These are phyloP conservation scores for Ctena decussata DNA, from an alignment of 2,888 invertebrate genomes.

Conservation along the genomic window DNA sequence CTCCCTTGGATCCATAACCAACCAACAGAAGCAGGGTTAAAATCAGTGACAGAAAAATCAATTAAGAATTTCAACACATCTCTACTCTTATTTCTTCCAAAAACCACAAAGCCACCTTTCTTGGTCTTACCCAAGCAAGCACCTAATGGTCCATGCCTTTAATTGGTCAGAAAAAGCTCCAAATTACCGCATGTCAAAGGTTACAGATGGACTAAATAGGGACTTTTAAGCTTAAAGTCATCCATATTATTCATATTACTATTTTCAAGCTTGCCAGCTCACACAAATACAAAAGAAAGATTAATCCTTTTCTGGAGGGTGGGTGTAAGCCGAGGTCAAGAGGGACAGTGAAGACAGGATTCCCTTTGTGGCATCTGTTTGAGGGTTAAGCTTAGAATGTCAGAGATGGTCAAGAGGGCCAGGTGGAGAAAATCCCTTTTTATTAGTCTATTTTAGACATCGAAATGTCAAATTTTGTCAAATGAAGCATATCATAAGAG, in stretches of 20 bases:
- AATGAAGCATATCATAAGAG: too few relatives aligned
- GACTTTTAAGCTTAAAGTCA: neutral
- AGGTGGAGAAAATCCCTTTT: neutral
- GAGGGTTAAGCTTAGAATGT: neutral
- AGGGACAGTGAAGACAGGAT: neutral
- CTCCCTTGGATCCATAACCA: too few relatives aligned
- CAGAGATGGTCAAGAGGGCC: neutral
- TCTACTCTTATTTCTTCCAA: too few relatives aligned
- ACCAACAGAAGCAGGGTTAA: too few relatives aligned
- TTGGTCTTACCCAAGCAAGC: too few relatives aligned
- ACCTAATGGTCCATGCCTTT: neutral
- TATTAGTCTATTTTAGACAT: neutral
- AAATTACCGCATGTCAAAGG: neutral
- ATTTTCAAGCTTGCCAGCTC: neutral
- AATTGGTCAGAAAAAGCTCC: neutral
- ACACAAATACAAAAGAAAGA: neutral
- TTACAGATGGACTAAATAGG: neutral
- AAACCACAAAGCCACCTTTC: too few relatives aligned
- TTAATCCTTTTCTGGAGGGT: neutral
- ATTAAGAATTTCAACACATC: too few relatives aligned
- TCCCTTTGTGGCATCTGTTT: neutral
- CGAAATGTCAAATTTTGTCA: too few relatives aligned
- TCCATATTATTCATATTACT: neutral
- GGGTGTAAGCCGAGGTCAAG: neutral
- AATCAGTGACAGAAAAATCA: too few relatives aligned